Percentiles rank a stretch among this genome's conserved stretches.
phyloP scores from a whole-genome alignment of 2,797 vertebrate genomes.

The Oreortyx pictus region DNA sequence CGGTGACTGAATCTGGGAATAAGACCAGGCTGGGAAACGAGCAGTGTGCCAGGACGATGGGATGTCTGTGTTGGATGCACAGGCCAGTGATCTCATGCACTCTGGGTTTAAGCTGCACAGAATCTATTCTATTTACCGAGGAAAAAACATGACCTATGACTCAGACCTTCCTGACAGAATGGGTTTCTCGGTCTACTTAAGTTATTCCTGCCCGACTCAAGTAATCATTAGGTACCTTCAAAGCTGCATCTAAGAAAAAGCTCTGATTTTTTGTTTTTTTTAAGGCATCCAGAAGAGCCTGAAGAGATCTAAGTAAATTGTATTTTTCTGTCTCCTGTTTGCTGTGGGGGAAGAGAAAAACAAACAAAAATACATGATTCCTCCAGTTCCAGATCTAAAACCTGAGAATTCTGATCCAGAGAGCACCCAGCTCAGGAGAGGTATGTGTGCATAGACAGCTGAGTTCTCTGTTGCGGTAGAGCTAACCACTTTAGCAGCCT shows the following conservation, averaged over 20 bases:
- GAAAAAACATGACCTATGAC: slow-evolving; percentile 44
- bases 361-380: slow-evolving; percentile 23
- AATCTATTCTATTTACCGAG: slow-evolving; percentile 37
- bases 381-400: slow-evolving; percentile 68
- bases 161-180: slow-evolving; percentile 47
- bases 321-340: slow-evolving; percentile 71
- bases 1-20: slow-evolving; percentile 60
- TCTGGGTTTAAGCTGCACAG: slow-evolving; percentile 23
- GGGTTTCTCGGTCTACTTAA: slow-evolving; percentile 15
- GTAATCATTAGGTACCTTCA: slow-evolving; percentile 27
- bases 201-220: slow-evolving; percentile 25
- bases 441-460: slow-evolving; percentile 41
- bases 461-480: slow-evolving; percentile 34
- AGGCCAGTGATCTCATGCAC: slow-evolving; percentile 38
- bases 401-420: slow-evolving; percentile 71
- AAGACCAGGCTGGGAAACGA: slow-evolving; percentile 48
- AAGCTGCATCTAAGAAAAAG: slow-evolving; percentile 64
- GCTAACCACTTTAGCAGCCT: slow-evolving; percentile 14
- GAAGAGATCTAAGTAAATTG: slow-evolving; percentile 69
- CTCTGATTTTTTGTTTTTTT: slow-evolving; percentile 43
- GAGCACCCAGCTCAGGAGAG: slow-evolving; percentile 65
- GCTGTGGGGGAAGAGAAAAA: slow-evolving; percentile 66
- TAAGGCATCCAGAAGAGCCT: slow-evolving; percentile 69
- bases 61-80: slow-evolving; percentile 36
- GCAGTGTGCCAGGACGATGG: not conserved